Percentiles rank a stretch among this genome's conserved stretches.
Evolutionary conservation across 2,113 vertebrate species (phyloP).

Genomic region (Apus apus): DNA sequence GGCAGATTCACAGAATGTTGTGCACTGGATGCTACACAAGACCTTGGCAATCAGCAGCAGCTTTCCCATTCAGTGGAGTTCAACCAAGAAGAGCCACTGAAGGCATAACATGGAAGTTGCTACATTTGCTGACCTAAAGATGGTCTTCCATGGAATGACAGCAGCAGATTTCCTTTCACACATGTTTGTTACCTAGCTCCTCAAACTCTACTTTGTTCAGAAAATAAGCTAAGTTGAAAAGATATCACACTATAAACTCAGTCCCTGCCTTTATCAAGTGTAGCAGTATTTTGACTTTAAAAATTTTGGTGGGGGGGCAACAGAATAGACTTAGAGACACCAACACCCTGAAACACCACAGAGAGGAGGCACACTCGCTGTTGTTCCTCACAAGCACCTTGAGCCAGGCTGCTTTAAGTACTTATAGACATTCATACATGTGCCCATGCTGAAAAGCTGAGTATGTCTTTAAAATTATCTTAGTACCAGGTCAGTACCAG

Average conservation of each 20-base stretch:
- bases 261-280: not conserved
- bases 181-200: not conserved
- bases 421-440: rapidly evolving
- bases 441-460: not conserved
- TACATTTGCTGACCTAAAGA: not conserved
- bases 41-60: not conserved
- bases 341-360: not conserved
- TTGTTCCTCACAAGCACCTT: not conserved
- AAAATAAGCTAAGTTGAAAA: not conserved
- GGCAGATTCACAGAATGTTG: not conserved
- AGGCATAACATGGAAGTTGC: not conserved
- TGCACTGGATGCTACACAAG: not conserved
- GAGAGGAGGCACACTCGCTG: not conserved
- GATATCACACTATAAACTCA: not conserved
- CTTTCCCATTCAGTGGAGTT: not conserved
- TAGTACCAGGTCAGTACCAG: not conserved
- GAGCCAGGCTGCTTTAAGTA: not conserved
- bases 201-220: not conserved
- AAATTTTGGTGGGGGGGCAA: not conserved
- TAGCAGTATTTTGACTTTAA: too few species aligned
- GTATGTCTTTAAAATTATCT: not conserved
- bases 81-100: not conserved
- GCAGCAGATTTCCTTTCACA: rapidly evolving
- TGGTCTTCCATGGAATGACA: not conserved
- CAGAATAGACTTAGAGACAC: not conserved